Evolutionary conservation across 2,113 vertebrate genomes (phyloP).

Genomic region (Chrysochloris asiatica): DNA sequence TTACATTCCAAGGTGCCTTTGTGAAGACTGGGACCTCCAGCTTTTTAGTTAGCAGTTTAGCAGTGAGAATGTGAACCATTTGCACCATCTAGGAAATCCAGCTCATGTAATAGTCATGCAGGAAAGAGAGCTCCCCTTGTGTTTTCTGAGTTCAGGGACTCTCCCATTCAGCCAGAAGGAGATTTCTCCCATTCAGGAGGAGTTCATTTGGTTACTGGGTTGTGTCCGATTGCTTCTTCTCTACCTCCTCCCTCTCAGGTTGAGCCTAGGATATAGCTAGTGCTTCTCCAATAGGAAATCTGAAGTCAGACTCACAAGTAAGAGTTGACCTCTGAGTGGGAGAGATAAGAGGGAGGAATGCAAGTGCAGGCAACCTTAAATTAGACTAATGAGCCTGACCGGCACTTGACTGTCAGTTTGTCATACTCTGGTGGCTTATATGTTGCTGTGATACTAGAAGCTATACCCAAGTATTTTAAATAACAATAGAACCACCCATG

Average conservation of each 20-base stretch:
- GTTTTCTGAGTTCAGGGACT: not conserved
- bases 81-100: not conserved
- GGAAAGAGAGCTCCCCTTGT: not conserved
- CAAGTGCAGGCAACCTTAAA: not conserved
- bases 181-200: not conserved
- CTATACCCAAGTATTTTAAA: too few species aligned
- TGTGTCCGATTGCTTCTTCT: not conserved
- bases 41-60: not conserved
- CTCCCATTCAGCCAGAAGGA: not conserved
- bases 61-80: not conserved
- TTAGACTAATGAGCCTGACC: not conserved
- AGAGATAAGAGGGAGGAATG: not conserved
- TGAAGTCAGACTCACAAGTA: not conserved
- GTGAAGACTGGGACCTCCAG: not conserved
- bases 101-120: not conserved
- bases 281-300: not conserved
- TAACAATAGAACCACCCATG: too few species aligned
- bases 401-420: too few species aligned
- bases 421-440: too few species aligned
- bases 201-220: not conserved
- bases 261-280: not conserved
- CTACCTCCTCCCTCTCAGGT: not conserved
- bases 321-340: not conserved
- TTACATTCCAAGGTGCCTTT: not conserved
- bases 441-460: too few species aligned